A percentile compares a stretch with the other conserved stretches of the same genome.
Conservation (phyloP, 2,888 invertebrate species). For the Xiphydria camelus region DNA sequence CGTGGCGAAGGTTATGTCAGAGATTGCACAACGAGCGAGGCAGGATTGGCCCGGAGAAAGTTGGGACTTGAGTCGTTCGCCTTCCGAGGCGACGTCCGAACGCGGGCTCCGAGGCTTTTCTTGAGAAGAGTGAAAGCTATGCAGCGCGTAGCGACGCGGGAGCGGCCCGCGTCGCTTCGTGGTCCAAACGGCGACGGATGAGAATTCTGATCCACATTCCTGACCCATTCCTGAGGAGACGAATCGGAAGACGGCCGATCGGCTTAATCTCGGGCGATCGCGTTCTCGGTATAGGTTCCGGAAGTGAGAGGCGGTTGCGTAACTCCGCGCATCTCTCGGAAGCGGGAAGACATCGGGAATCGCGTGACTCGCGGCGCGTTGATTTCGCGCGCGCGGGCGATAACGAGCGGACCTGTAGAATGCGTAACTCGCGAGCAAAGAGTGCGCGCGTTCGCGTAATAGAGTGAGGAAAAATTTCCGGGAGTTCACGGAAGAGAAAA, state of each 20-base stretch:
- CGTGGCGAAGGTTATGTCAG: slow-evolving; percentile 58
- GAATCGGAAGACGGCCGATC: not conserved
- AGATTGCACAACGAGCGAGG: slow-evolving; percentile 48
- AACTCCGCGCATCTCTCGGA: slow-evolving; percentile 22
- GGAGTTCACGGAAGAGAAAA: too few species aligned
- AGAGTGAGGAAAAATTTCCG: too few species aligned
- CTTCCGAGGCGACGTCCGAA: slow-evolving; percentile 5
- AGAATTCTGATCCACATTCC: not conserved
- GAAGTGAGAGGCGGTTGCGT: slow-evolving; percentile 31
- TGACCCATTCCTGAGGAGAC: not conserved
- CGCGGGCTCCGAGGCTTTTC: slow-evolving; percentile 9
- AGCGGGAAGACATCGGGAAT: slow-evolving; percentile 10
- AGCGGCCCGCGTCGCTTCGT: not conserved
- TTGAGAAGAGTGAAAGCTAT: slow-evolving; percentile 4
- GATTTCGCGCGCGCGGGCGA: too few species aligned
- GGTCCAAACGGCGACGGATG: too few species aligned
- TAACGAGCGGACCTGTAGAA: too few species aligned
- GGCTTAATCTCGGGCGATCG: too few species aligned
- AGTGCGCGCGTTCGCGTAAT: too few species aligned
- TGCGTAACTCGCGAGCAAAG: too few species aligned
- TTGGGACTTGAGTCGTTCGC: slow-evolving; percentile 18
- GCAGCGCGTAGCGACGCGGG: slow-evolving; percentile 4
- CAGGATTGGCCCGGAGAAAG: slow-evolving; percentile 36
- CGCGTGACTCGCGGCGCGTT: slow-evolving; percentile 3
- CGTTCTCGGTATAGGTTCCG: not conserved